Evolutionary conservation across 2,797 vertebrate genomes (phyloP), one percentile per base, ranked within the genome.

Genomic region (Alcedo atthis): DNA sequence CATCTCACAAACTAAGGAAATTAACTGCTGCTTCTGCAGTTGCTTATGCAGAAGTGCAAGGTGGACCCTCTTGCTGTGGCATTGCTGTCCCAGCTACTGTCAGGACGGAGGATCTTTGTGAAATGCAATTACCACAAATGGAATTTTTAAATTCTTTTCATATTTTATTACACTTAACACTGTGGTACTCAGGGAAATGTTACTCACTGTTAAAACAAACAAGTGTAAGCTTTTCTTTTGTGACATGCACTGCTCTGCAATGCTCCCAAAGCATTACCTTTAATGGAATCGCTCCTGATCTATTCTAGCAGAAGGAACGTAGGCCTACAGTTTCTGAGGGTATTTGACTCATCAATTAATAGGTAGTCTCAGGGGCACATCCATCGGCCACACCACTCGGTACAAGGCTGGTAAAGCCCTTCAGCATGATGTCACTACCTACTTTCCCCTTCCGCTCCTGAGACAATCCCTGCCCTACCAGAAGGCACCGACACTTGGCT

Each of bases 241-340:
- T 32, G 43, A 15, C 58, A 20, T 22, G 25, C 32, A 22, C 5
- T 4, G 3, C 22, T 37, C 35, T 22, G 57, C n/a, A 28, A 5
- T 12, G n/a, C 15, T 48, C 63, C 32, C n/a, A 53, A 17, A 53
- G 25, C 0, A 0, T 1, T 32, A 30, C 48, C 53, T 43, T 48
- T 2, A 12, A 24, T 19, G 61, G 74, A 53, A 16, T 20, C 33
- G 42, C 35, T 84, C 74, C 51, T 3, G 4, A 17, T 81, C 15
- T 45, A 18, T 45, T 10, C 18, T 6, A 2, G 28, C 25, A 73
- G n/a, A 35, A 67, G 77, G 57, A 91, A 74, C 1, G 0, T 2
- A 10, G 49, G 22, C 53, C 26, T 81, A 43, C n/a, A 37, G 51
- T 74, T 85, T 48, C 70, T 51, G 63, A 75, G n/a, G 6, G 15